Conservation (phyloP, 2,888 invertebrate species). For the Mimas tiliae region DNA sequence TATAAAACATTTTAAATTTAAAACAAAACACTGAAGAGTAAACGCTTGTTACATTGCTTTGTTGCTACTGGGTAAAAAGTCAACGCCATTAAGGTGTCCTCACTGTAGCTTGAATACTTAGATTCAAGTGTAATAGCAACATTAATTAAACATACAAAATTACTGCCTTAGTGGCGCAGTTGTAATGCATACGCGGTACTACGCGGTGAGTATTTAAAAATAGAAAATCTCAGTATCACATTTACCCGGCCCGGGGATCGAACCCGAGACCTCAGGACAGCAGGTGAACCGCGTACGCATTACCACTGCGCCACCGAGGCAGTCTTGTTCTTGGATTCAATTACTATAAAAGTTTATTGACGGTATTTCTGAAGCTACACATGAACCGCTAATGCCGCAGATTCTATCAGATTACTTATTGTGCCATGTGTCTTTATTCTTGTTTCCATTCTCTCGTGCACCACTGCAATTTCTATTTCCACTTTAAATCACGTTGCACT, state of each 20-base stretch:
- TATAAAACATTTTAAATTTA: neutral
- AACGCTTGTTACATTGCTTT: neutral
- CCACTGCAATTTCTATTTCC: slow-evolving; percentile 20
- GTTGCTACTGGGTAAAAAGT: neutral
- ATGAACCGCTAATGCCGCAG: slow-evolving; percentile 1
- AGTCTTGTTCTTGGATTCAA: neutral
- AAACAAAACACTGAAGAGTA: neutral
- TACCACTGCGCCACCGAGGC: too few species aligned
- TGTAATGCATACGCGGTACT: too few species aligned
- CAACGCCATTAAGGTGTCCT: neutral
- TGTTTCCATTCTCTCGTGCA: slow-evolving; percentile 31
- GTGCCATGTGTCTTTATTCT: neutral
- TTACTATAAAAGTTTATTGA: slow-evolving; percentile 9
- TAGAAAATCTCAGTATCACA: too few species aligned
- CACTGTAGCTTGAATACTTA: neutral
- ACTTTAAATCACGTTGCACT: neutral
- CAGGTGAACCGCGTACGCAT: too few species aligned
- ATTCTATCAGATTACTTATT: slow-evolving; percentile 3
- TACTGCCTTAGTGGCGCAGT: too few species aligned
- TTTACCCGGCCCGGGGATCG: too few species aligned
- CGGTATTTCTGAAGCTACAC: neutral
- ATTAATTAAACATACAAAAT: neutral
- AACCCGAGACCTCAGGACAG: too few species aligned
- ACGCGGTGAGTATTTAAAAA: too few species aligned
- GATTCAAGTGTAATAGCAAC: neutral